Conservation (phyloP, 92 coral and sea anemone species). For the Phenganax subtilis region DNA sequence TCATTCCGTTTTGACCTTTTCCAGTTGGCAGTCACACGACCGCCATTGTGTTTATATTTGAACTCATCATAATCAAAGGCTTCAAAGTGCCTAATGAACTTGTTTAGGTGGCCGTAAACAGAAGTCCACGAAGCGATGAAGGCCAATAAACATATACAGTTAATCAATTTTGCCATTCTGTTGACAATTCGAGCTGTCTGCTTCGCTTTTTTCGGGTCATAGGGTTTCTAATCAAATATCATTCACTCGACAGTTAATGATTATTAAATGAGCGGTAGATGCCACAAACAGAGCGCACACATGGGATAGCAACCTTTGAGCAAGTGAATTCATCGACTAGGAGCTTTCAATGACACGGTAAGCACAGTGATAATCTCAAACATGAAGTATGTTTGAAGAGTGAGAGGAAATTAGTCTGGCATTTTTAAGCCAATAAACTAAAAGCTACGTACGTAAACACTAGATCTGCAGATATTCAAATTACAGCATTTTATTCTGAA, state of each 20-base stretch:
- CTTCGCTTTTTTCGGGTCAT: constrained; percentile 5
- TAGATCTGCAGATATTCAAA: too few species aligned
- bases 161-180: constrained; percentile 13
- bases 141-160: neutral
- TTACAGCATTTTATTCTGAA: too few species aligned
- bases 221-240: neutral
- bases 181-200: constrained; percentile 17
- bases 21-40: neutral
- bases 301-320: too few species aligned
- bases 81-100: constrained; percentile 66
- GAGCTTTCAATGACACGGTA: too few species aligned
- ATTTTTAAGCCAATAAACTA: too few species aligned
- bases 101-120: constrained; percentile 39
- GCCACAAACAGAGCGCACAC: too few species aligned
- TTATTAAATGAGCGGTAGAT: constrained; percentile 2
- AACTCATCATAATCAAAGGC: constrained; percentile 50
- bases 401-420: too few species aligned
- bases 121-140: neutral
- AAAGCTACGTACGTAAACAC: too few species aligned
- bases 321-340: too few species aligned
- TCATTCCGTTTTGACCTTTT: constrained; percentile 56
- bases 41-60: constrained; percentile 30
- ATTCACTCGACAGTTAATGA: constrained; percentile 7
- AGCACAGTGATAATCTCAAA: too few species aligned
- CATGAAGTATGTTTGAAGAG: too few species aligned